Percentiles rank a stretch among this genome's conserved stretches.
These are phyloP conservation scores for Anisognathus igniventris DNA, from an alignment of 2,797 vertebrate species.

Conservation along the genomic window DNA sequence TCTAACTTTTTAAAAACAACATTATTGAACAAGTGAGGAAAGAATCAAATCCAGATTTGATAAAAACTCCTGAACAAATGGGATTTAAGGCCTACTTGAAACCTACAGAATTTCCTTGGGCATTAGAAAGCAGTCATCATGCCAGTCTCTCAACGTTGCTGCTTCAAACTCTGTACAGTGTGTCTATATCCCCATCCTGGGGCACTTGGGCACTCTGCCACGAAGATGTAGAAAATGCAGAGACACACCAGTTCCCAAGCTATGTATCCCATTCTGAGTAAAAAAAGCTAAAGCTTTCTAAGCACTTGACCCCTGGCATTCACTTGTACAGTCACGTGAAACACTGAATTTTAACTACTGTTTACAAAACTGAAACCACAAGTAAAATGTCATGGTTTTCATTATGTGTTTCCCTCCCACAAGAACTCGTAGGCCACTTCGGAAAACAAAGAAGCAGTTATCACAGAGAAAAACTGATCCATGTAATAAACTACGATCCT, in stretches of 20 bases:
- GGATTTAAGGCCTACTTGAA: not conserved
- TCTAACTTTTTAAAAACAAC: not conserved
- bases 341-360: not conserved
- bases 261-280: fast-evolving
- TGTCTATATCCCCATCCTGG: not conserved
- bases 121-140: not conserved
- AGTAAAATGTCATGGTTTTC: not conserved
- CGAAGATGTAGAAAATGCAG: not conserved
- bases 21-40: not conserved
- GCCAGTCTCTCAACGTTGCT: not conserved
- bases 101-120: not conserved
- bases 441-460: not conserved
- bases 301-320: not conserved
- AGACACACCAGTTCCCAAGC: not conserved
- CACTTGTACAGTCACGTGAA: slow-evolving; percentile 7
- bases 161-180: not conserved
- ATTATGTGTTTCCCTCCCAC: not conserved
- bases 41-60: not conserved
- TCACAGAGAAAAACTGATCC: not conserved
- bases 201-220: not conserved
- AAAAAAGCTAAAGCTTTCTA: not conserved
- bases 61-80: not conserved
- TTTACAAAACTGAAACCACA: not conserved
- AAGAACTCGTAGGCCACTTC: not conserved
- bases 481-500: not conserved